A percentile compares a stretch with the other conserved stretches of the same genome.
Evolutionary conservation across 64 coral and sea anemone genomes (phyloP).

Genomic region (Actinia equina): DNA sequence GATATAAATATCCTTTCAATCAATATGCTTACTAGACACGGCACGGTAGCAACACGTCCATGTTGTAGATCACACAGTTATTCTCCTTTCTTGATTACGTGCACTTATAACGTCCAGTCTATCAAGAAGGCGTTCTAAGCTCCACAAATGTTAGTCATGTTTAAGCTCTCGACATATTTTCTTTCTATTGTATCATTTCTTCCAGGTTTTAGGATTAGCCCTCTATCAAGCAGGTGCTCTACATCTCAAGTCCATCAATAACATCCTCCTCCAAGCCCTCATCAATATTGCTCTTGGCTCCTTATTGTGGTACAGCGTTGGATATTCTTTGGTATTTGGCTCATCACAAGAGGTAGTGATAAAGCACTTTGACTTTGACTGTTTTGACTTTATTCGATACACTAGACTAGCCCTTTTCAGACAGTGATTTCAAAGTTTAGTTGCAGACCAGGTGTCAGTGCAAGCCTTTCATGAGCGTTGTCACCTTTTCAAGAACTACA

Average conservation of each 20-base stretch:
- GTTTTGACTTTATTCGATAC: too few relatives aligned
- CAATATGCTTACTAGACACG: too few relatives aligned
- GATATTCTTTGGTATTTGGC: conserved; percentile 85
- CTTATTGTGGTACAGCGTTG: conserved; percentile 84
- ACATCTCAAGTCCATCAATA: conserved; percentile 38
- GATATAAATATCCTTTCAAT: too few relatives aligned
- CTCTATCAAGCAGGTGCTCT: conserved; percentile 63
- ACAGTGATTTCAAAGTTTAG: too few relatives aligned
- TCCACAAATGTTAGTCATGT: neutral
- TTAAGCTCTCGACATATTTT: neutral
- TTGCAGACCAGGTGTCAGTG: too few relatives aligned
- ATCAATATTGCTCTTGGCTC: conserved; percentile 80
- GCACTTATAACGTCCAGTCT: too few relatives aligned
- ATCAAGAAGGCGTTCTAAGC: too few relatives aligned
- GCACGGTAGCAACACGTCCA: too few relatives aligned
- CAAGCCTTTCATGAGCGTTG: too few relatives aligned
- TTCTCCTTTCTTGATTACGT: too few relatives aligned
- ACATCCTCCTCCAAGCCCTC: conserved; percentile 58
- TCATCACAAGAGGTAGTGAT: conserved; percentile 75
- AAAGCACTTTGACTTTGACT: neutral
- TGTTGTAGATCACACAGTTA: too few relatives aligned
- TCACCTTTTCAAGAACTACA: neutral
- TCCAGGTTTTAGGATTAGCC: conserved; percentile 69
- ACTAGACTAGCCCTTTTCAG: too few relatives aligned
- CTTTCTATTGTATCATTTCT: neutral